These are phyloP conservation scores for Phylloscopus trochiloides DNA, from an alignment of 2,113 vertebrate genomes.

Conservation along the genomic window DNA sequence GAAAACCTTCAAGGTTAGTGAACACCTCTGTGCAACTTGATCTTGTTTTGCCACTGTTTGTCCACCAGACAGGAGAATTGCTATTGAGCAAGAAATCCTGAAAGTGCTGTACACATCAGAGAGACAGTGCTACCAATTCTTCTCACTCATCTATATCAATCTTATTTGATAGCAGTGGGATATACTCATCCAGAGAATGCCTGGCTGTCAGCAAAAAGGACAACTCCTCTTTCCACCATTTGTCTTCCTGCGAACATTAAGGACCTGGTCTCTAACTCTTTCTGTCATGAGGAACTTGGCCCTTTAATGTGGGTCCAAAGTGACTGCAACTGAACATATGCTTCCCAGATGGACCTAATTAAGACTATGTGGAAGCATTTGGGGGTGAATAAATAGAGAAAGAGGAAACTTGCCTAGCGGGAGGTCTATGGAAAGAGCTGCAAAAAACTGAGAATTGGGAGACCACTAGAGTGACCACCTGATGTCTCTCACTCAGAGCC, in stretches of 20 bases:
- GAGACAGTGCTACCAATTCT: background rate
- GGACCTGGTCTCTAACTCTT: background rate
- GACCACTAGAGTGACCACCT: background rate
- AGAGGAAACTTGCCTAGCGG: constrained; percentile 16
- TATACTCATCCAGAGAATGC: background rate
- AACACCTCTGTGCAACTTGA: background rate
- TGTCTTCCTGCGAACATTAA: background rate
- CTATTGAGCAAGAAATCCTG: background rate
- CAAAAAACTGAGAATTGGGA: background rate
- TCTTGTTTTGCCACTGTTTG: background rate
- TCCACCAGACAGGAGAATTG: background rate
- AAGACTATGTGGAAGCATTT: background rate
- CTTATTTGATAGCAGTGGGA: background rate
- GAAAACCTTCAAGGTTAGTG: background rate
- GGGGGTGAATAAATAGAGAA: constrained; percentile 37
- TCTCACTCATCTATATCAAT: background rate
- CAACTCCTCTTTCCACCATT: background rate
- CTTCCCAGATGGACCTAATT: constrained; percentile 25
- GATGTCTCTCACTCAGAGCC: background rate
- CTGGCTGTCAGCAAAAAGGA: background rate
- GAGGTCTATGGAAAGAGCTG: constrained; percentile 9
- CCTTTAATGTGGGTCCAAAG: constrained; percentile 48
- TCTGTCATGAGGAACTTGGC: constrained; percentile 11
- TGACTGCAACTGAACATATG: constrained; percentile 22
- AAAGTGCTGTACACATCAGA: background rate